phyloP scores from a whole-genome alignment of 2,888 invertebrate genomes.

The Ectemnius cavifrons region DNA sequence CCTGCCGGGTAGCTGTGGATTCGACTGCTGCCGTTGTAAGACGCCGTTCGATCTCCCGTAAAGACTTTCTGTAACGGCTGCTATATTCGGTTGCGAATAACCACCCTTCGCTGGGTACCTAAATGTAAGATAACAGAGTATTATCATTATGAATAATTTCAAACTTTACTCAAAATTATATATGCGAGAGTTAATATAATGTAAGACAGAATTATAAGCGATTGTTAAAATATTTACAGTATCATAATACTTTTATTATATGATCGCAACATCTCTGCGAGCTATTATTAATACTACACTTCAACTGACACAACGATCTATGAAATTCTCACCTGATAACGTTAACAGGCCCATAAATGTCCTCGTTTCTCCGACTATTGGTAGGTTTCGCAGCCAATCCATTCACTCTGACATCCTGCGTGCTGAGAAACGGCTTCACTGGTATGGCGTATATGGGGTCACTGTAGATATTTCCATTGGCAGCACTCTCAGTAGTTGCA shows the following conservation, averaged over 20 bases:
- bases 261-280: too few species aligned
- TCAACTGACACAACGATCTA: too few species aligned
- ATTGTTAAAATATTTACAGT: too few species aligned
- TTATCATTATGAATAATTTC: too few species aligned
- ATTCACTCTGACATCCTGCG: constrained; percentile 73
- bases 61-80: constrained; percentile 50
- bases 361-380: constrained; percentile 38
- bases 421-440: constrained; percentile 75
- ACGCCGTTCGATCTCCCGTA: constrained; percentile 44
- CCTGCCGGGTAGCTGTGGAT: constrained; percentile 66
- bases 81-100: constrained; percentile 65
- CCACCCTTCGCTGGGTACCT: constrained; percentile 59
- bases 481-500: constrained; percentile 32
- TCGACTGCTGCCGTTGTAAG: constrained; percentile 72
- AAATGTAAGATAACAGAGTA: not conserved
- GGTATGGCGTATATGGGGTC: constrained; percentile 74
- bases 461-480: constrained; percentile 63
- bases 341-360: constrained; percentile 47
- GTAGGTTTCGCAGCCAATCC: constrained; percentile 61
- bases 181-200: too few species aligned
- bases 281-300: too few species aligned
- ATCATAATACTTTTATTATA: too few species aligned
- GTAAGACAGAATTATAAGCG: too few species aligned
- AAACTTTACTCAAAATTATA: too few species aligned
- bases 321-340: constrained; percentile 36